Evolutionary conservation across 2,113 vertebrate genomes (phyloP).

Genomic region (Pedionomus torquatus): DNA sequence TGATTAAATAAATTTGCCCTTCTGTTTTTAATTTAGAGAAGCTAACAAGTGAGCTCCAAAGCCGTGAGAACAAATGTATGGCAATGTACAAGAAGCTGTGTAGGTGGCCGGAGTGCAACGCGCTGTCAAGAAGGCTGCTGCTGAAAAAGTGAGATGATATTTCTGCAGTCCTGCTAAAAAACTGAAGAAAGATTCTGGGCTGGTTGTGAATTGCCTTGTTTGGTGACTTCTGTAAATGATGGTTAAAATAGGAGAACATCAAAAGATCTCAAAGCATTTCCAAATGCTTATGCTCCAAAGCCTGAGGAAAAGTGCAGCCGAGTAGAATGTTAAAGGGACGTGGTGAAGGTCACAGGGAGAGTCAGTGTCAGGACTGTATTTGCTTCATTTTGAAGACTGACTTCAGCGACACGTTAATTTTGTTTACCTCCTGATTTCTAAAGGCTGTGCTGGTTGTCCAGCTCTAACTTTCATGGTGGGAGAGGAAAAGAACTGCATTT

Average conservation of each 20-base stretch:
- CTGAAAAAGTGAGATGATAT: constrained; percentile 88
- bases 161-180: background rate
- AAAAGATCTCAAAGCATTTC: background rate
- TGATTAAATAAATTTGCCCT: background rate
- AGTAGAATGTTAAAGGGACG: background rate
- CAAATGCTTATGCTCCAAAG: background rate
- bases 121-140: constrained; percentile 88
- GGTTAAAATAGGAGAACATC: background rate
- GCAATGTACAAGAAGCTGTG: constrained; percentile 90
- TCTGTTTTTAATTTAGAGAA: constrained; percentile 85
- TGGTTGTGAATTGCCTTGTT: background rate
- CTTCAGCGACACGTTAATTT: background rate
- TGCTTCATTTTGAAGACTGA: background rate
- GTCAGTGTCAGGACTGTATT: background rate
- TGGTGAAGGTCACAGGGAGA: background rate
- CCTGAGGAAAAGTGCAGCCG: background rate
- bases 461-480: background rate
- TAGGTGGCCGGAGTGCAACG: constrained; percentile 94
- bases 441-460: background rate
- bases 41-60: constrained; percentile 96
- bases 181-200: background rate
- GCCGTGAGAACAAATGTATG: constrained; percentile 97
- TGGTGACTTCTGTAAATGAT: background rate
- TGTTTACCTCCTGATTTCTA: background rate
- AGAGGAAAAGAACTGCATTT: background rate